phyloP scores from a whole-genome alignment of 2,797 vertebrate genomes.

The Sebastes dallii region DNA sequence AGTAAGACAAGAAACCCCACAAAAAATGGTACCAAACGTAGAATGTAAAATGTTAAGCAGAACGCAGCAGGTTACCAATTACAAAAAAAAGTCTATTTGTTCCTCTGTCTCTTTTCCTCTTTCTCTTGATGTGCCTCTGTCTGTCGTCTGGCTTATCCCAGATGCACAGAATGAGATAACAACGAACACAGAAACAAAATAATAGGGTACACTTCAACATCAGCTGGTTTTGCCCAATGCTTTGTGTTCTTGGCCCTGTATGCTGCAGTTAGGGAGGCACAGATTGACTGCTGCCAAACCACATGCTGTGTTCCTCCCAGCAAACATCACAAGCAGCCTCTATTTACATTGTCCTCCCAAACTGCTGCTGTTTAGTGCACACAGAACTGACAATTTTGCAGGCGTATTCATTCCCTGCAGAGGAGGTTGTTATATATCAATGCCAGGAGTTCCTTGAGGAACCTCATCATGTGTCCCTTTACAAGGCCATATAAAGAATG shows the following conservation, averaged over 20 bases:
- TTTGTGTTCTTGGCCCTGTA: conserved; percentile 52
- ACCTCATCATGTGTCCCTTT: neutral
- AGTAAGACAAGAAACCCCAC: neutral
- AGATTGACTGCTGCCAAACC: conserved; percentile 65
- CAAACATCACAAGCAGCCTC: conserved; percentile 62
- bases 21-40: neutral
- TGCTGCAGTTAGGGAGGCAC: conserved; percentile 42
- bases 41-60: neutral
- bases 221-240: conserved; percentile 47
- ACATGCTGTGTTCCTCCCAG: conserved; percentile 64
- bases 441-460: conserved; percentile 13
- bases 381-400: conserved; percentile 5
- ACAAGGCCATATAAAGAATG: neutral
- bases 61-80: conserved; percentile 13
- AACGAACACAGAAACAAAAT: conserved; percentile 58
- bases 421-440: conserved; percentile 26
- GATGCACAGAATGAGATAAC: conserved; percentile 57
- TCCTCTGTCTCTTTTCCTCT: neutral
- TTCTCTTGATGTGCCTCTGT: conserved; percentile 36
- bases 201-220: conserved; percentile 61
- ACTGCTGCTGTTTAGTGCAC: conserved; percentile 35
- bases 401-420: conserved; percentile 11
- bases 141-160: conserved; percentile 40
- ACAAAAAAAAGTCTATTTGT: conserved; percentile 6
- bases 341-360: conserved; percentile 65